Base-by-base conservation (phyloP, 2,113 vertebrate genomes). In the Melanostigma gelatinosum region DNA sequence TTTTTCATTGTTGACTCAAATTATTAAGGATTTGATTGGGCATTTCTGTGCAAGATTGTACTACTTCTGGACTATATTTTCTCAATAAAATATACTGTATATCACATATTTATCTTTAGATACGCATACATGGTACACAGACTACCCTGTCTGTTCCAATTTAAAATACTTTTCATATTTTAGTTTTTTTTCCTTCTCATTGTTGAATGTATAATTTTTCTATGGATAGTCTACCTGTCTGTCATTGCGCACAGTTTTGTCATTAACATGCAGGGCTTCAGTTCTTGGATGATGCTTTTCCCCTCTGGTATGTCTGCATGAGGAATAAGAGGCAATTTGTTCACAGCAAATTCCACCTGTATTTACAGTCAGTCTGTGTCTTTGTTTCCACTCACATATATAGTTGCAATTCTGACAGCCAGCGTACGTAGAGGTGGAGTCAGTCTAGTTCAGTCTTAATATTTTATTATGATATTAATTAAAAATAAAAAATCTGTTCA, bases 351-450 rank as follows among this genome's bases (percentile, higher is more conserved):
- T 73, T 72, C 83, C 83, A 68, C 71, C 18, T 85, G 63, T 88
- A 75, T 89, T 89, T 86, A 84, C 84, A 89, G 89, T 78, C 70
- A 36, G 46, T 44, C 50, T 68, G 24, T 66, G 44, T 62, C 40
- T 79, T 44, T 87, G 83, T 87, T 87, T 80, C 79, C 75, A 42
- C 70, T 73, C 9, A 62, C 18, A 62, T 29, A 75, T 55, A 57
- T 54, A 73, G 77, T 44, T 27, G 72, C 50, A 18, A 34, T 24
- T 73, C 6, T 46, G 46, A 77, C 75, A 71, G 32, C 5, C 8
- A 0, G n/a, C 27, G 3, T 36, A 65, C 13, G 44, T 36, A 24
- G n/a, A 15, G 60, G 7, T 73, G 44, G n/a, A 65, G 63, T 13
- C 24, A 15, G 46, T 24, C 6, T 8, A 8, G 42, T 55, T 72